These are phyloP conservation scores for Tiliqua scincoides DNA, from an alignment of 2,113 vertebrate genomes.

Conservation along the genomic window DNA sequence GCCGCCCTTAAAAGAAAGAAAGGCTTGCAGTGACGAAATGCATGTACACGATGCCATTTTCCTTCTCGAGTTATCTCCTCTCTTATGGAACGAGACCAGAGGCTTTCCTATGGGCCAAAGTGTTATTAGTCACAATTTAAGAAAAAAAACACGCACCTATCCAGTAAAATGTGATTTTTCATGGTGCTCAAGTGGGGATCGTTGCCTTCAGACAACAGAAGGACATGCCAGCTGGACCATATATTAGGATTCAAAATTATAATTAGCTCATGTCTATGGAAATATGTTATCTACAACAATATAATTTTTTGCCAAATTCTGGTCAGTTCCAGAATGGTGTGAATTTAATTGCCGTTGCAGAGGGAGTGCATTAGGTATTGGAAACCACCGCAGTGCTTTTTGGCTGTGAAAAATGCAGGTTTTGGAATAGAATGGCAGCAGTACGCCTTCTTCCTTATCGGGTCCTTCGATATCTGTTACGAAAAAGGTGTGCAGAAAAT, in stretches of 20 bases:
- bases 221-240: conserved; percentile 68
- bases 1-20: conserved; percentile 29
- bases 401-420: neutral
- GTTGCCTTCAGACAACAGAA: conserved; percentile 66
- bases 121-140: conserved; percentile 54
- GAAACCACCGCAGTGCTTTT: neutral
- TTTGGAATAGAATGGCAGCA: neutral
- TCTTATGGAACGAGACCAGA: conserved; percentile 58
- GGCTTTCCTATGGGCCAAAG: conserved; percentile 60
- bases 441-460: neutral
- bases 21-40: conserved; percentile 58
- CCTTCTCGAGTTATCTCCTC: conserved; percentile 39
- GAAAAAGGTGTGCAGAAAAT: neutral
- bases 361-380: conserved; percentile 30
- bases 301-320: conserved; percentile 55
- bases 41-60: conserved; percentile 48
- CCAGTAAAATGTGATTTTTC: conserved; percentile 58
- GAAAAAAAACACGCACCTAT: conserved; percentile 14
- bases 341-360: conserved; percentile 26
- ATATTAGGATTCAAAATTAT: conserved; percentile 65
- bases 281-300: conserved; percentile 60
- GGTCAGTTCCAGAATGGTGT: conserved; percentile 52
- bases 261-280: conserved; percentile 67
- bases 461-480: fast-evolving
- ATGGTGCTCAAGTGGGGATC: conserved; percentile 62